Evolutionary conservation across 2,797 vertebrate genomes (phyloP).

Genomic region (Tachyglossus aculeatus): DNA sequence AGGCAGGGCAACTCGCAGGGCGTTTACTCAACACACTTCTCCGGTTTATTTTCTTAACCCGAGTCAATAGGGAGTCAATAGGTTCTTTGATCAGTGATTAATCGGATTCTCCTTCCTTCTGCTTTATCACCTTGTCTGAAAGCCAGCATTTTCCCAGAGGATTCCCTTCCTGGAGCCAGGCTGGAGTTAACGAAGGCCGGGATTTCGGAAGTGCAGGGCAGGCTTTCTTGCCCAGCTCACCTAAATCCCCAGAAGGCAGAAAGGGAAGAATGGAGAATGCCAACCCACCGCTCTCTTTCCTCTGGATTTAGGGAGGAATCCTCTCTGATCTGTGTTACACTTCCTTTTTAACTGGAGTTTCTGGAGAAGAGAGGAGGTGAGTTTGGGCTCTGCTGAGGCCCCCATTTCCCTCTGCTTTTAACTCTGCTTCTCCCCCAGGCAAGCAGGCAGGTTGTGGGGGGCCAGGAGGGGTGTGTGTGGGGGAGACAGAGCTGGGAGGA

Average conservation of each 20-base stretch:
- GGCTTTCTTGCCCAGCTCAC: neutral
- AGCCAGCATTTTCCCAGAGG: neutral
- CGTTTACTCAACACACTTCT: slow-evolving; percentile 38
- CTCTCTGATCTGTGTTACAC: neutral
- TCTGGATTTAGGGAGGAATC: neutral
- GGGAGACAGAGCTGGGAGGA: too few species aligned
- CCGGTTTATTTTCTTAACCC: slow-evolving; percentile 57
- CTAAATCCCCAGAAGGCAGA: neutral
- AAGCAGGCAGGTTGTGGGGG: too few species aligned
- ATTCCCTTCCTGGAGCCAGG: neutral
- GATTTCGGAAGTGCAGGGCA: neutral
- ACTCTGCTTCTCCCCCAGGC: too few species aligned
- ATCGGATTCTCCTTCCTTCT: slow-evolving; percentile 50
- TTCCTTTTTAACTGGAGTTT: neutral
- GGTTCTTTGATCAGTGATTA: slow-evolving; percentile 27
- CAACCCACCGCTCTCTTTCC: neutral
- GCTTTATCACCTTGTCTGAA: slow-evolving; percentile 38
- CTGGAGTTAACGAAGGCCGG: slow-evolving; percentile 1
- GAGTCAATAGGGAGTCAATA: slow-evolving; percentile 51
- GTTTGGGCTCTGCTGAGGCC: too few species aligned
- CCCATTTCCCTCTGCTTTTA: too few species aligned
- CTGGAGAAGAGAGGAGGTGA: neutral
- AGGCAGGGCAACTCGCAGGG: slow-evolving; percentile 20
- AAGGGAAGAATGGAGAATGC: too few species aligned
- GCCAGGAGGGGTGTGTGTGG: too few species aligned